Conservation (phyloP, 2,113 vertebrate genomes). For the Platanista minor region DNA sequence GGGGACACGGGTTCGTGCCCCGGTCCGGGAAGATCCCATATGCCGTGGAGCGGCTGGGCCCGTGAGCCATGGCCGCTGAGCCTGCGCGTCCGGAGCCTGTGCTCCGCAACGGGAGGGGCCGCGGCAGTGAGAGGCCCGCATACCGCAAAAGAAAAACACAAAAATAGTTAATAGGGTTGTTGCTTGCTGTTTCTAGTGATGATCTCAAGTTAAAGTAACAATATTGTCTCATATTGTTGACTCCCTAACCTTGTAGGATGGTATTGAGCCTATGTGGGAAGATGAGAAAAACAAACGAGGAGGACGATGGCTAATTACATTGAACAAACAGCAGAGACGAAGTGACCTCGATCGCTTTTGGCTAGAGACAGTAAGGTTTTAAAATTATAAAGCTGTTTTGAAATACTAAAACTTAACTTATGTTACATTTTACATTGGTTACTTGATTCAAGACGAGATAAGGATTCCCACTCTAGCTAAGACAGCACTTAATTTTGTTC, state of each 20-base stretch:
- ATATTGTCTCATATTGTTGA: background rate
- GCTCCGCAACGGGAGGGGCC: too few species aligned
- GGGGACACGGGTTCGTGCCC: too few species aligned
- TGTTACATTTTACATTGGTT: background rate
- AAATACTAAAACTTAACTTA: background rate
- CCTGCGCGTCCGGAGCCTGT: too few species aligned
- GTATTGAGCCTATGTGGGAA: constrained; percentile 99
- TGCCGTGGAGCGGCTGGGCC: too few species aligned
- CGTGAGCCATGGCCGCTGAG: too few species aligned
- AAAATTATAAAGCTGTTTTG: background rate
- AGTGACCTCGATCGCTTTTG: constrained; percentile 97
- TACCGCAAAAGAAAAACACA: too few species aligned
- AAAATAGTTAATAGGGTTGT: background rate
- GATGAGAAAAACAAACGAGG: constrained; percentile 94
- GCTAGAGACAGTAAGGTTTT: constrained; percentile 93
- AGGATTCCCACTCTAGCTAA: background rate
- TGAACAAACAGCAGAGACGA: constrained; percentile 96
- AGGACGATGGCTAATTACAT: constrained; percentile 96
- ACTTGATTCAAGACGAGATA: background rate
- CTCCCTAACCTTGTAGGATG: constrained; percentile 85
- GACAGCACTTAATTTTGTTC: background rate
- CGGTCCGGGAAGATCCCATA: too few species aligned
- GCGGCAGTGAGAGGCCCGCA: too few species aligned
- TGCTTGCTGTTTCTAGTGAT: constrained; percentile 14
- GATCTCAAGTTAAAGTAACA: background rate